Percentiles rank a stretch among this genome's conserved stretches.
These are phyloP conservation scores for Sarcophaga peregrina DNA, from an alignment of 1,140 invertebrate genomes.

Conservation along the genomic window DNA sequence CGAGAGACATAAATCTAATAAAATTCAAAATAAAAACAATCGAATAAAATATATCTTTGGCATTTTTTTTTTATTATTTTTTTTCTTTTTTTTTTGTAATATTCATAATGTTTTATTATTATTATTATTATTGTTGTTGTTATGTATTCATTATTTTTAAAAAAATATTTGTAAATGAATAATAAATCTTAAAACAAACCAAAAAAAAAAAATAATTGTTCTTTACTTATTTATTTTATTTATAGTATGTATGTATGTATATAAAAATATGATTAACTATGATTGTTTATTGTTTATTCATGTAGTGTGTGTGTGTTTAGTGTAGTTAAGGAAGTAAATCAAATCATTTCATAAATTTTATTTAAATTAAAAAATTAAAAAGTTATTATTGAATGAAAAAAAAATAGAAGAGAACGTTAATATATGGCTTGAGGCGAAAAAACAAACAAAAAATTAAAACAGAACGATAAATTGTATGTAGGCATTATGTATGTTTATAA, in stretches of 20 bases:
- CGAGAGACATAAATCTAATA: no score
- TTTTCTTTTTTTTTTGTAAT: constrained; percentile 8
- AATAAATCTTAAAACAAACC: constrained; percentile 26
- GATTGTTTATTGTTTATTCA: constrained; percentile 18
- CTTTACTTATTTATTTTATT: background rate
- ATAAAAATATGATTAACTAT: constrained; percentile 37
- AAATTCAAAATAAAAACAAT: background rate
- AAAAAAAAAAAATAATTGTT: no score
- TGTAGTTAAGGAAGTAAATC: no score
- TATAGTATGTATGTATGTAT: no score
- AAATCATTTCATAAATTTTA: no score
- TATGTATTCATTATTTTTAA: constrained; percentile 22
- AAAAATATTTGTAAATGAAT: constrained; percentile 26
- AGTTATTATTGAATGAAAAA: no score
- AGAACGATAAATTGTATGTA: no score
- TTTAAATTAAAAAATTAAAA: no score
- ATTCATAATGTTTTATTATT: constrained; percentile 21
- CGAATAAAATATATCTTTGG: constrained; percentile 14
- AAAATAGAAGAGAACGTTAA: no score
- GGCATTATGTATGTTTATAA: no score
- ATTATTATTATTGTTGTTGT: background rate
- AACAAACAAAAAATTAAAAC: no score
- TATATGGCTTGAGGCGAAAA: no score
- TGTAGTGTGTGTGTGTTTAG: background rate
- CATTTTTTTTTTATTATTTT: constrained; percentile 30